These are phyloP conservation scores for Mayetiola destructor DNA, from an alignment of 2,888 invertebrate species.

Conservation along the genomic window DNA sequence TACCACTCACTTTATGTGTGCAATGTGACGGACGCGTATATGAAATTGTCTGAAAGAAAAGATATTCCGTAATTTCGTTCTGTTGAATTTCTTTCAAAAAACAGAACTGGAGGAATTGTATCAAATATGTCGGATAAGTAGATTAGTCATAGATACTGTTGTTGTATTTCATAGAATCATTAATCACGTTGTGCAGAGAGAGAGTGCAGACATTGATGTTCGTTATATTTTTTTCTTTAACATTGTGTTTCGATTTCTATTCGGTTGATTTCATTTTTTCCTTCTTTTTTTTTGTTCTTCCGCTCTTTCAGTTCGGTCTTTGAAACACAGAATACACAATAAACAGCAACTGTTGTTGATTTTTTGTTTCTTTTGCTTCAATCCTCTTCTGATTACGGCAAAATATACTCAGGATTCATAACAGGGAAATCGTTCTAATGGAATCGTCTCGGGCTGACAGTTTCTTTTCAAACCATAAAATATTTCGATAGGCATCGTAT, in stretches of 20 bases:
- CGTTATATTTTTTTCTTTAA: slow-evolving; percentile 17
- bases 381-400: neutral
- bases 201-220: slow-evolving; percentile 30
- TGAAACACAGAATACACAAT: neutral
- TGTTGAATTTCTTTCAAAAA: neutral
- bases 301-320: slow-evolving; percentile 1
- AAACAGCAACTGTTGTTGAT: neutral
- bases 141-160: slow-evolving; percentile 14
- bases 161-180: slow-evolving; percentile 27
- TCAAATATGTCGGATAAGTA: slow-evolving; percentile 14
- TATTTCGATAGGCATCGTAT: too few species aligned
- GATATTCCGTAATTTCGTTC: neutral
- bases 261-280: slow-evolving; percentile 14
- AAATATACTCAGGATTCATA: neutral
- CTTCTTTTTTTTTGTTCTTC: slow-evolving; percentile 15
- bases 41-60: slow-evolving; percentile 10
- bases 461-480: slow-evolving; percentile 1
- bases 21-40: neutral
- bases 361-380: neutral
- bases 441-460: slow-evolving; percentile 11
- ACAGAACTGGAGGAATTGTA: neutral
- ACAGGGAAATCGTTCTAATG: slow-evolving; percentile 10
- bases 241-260: neutral
- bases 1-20: neutral
- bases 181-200: slow-evolving; percentile 35